Conservation (phyloP, 2,797 vertebrate species). For the Syngnathus rostellatus region DNA sequence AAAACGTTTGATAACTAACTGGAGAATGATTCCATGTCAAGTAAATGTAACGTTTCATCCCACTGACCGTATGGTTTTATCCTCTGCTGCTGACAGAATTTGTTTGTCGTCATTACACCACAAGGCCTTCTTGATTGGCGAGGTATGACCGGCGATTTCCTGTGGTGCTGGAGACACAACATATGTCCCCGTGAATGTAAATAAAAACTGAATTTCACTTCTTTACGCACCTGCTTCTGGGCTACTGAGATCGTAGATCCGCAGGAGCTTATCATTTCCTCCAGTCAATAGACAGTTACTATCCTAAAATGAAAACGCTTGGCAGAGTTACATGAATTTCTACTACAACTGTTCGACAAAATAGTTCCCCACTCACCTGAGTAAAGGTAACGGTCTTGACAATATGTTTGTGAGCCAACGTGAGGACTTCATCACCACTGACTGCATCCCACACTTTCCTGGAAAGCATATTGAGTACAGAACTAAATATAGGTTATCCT, state of each 20-base stretch:
- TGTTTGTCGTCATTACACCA: constrained; percentile 93
- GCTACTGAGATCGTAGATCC: constrained; percentile 88
- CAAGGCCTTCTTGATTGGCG: constrained; percentile 92
- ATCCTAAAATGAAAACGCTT: constrained; percentile 67
- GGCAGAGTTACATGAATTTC: constrained; percentile 1
- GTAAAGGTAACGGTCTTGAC: constrained; percentile 95
- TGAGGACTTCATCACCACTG: constrained; percentile 89
- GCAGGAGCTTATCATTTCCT: constrained; percentile 93
- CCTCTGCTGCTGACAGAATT: constrained; percentile 89
- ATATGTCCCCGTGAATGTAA: not conserved
- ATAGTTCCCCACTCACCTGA: constrained; percentile 68
- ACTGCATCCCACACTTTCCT: constrained; percentile 99
- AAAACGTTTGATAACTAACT: not conserved
- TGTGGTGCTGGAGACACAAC: constrained; percentile 72
- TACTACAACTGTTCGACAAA: not conserved
- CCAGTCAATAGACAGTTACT: constrained; percentile 88
- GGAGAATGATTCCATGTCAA: not conserved
- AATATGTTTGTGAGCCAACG: constrained; percentile 96
- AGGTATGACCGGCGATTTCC: constrained; percentile 86
- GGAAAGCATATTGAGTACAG: constrained; percentile 26
- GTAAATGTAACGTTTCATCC: not conserved
- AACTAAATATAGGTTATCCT: not conserved
- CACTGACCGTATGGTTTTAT: constrained; percentile 91
- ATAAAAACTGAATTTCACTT: not conserved
- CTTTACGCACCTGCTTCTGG: constrained; percentile 80